Percentiles rank a stretch among this genome's conserved stretches.
phyloP scores from a whole-genome alignment of 1,140 invertebrate species.

The Drosophila auraria region DNA sequence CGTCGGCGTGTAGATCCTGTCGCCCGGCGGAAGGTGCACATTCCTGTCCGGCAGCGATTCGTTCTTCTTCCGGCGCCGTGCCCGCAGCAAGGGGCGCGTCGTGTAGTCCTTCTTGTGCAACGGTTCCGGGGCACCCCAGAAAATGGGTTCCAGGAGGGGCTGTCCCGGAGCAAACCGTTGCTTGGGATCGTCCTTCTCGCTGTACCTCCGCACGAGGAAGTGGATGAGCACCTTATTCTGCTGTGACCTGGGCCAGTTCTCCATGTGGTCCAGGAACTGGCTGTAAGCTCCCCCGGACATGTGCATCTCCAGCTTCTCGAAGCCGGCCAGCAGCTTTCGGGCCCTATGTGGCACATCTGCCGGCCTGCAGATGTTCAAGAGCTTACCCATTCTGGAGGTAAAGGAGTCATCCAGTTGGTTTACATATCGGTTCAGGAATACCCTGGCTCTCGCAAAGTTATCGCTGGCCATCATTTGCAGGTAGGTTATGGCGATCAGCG shows the following conservation, averaged over 20 bases:
- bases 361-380: conserved; percentile 16
- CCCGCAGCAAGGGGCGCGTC: not conserved
- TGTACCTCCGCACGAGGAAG: conserved; percentile 14
- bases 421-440: conserved; percentile 15
- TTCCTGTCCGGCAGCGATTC: conserved; percentile 12
- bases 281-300: conserved; percentile 19
- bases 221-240: conserved; percentile 31
- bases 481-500: conserved; percentile 38
- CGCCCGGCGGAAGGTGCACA: conserved; percentile 19
- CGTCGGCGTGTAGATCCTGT: conserved; percentile 29
- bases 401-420: conserved; percentile 42
- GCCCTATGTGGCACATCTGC: conserved; percentile 38
- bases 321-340: conserved; percentile 26
- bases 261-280: not conserved
- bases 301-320: conserved; percentile 22
- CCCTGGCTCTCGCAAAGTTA: conserved; percentile 5
- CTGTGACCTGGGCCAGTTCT: conserved; percentile 18
- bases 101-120: conserved; percentile 8
- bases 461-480: conserved; percentile 41
- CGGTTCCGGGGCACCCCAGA: conserved; percentile 11
- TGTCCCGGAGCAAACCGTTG: conserved; percentile 1
- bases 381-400: conserved; percentile 30
- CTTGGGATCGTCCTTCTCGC: not conserved
- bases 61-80: conserved; percentile 27
- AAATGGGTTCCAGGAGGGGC: conserved; percentile 4